These are phyloP conservation scores for Heteronetta atricapilla DNA, from an alignment of 2,113 vertebrate genomes.

Conservation along the genomic window DNA sequence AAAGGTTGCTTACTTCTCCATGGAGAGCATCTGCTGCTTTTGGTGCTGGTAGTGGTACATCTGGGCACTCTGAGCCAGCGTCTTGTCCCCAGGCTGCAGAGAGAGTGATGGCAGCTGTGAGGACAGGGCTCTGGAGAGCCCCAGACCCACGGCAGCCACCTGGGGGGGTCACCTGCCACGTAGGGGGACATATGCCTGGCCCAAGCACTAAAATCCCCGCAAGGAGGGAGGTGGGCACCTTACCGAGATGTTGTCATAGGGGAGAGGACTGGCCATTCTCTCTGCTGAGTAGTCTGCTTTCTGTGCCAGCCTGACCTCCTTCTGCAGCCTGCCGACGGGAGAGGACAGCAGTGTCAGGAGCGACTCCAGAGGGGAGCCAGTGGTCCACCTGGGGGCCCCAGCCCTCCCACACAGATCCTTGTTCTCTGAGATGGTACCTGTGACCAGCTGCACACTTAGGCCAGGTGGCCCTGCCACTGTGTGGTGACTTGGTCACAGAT, in stretches of 20 bases:
- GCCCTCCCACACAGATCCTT: neutral
- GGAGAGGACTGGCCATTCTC: constrained; percentile 68
- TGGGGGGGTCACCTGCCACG: fast-evolving
- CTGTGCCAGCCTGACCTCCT: constrained; percentile 80
- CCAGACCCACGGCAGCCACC: neutral
- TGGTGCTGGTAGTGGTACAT: constrained; percentile 98
- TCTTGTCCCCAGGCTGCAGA: constrained; percentile 87
- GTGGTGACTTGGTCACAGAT: neutral
- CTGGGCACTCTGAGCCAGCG: constrained; percentile 90
- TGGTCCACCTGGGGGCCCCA: fast-evolving
- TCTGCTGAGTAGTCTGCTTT: constrained; percentile 84
- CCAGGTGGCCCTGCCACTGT: neutral
- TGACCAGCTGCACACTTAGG: fast-evolving
- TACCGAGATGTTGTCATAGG: constrained; percentile 83
- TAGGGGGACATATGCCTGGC: neutral
- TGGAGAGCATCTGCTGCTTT: constrained; percentile 93
- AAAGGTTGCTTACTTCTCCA: constrained; percentile 85
- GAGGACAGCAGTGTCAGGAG: neutral
- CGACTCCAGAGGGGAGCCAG: neutral
- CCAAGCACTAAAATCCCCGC: fast-evolving
- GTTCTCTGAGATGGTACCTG: neutral
- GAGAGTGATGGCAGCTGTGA: neutral
- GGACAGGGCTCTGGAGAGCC: neutral
- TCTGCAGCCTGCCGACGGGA: constrained; percentile 80
- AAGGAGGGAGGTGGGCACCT: neutral